These are phyloP conservation scores for Capreolus pygargus DNA, from an alignment of 2,113 vertebrate genomes.

Conservation along the genomic window DNA sequence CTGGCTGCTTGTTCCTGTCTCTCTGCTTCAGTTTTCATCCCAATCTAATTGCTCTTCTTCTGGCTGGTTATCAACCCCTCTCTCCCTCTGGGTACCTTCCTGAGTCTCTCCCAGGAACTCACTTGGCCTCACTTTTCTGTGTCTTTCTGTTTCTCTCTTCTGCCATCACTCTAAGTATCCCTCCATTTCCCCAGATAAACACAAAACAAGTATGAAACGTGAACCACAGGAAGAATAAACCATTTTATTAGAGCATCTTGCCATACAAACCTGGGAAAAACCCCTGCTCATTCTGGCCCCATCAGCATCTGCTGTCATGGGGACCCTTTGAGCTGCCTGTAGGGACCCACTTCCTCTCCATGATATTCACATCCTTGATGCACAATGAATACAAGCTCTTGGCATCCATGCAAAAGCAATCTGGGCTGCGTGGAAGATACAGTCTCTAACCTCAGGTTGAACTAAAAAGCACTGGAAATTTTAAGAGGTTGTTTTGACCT, in stretches of 20 bases:
- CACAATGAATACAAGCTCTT: conserved; percentile 41
- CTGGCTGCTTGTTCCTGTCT: not conserved
- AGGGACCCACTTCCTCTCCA: not conserved
- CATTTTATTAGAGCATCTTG: not conserved
- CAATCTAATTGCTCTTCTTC: not conserved
- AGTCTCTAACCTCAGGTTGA: conserved; percentile 68
- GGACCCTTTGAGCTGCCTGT: not conserved
- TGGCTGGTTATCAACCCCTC: not conserved
- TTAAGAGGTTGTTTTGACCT: conserved; percentile 65
- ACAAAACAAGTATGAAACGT: not conserved
- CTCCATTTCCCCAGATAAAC: not conserved
- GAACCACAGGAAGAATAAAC: not conserved
- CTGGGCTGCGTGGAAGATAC: conserved; percentile 31
- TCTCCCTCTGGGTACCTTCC: not conserved
- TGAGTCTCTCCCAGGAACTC: not conserved
- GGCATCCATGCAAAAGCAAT: conserved; percentile 27
- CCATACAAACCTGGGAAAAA: not conserved
- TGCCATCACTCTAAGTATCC: not conserved
- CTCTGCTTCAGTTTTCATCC: not conserved
- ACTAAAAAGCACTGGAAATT: conserved; percentile 56
- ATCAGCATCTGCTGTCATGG: not conserved
- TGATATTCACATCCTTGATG: conserved; percentile 26
- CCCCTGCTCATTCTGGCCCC: not conserved
- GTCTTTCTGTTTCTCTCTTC: not conserved
- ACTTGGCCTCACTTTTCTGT: not conserved